Conservation (phyloP, 2,888 invertebrate genomes). For the Chymomyza caudatula region DNA sequence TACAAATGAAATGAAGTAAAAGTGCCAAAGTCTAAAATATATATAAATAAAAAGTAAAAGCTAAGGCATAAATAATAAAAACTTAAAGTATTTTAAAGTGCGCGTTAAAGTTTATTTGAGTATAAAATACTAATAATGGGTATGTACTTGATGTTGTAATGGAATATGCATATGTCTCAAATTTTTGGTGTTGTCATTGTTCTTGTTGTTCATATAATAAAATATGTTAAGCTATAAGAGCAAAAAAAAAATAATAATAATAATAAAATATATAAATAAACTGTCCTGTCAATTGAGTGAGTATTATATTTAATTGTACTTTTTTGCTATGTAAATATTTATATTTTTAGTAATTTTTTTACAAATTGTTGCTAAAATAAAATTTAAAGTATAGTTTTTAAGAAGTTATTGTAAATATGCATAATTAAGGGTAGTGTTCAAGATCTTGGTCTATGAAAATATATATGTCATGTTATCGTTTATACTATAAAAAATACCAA, state of each 20-base stretch:
- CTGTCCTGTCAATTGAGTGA: neutral
- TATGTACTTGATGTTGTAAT: slow-evolving; percentile 77
- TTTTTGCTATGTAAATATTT: no score
- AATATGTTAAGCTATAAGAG: neutral
- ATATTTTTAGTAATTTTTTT: no score
- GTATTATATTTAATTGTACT: neutral
- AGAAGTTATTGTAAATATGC: no score
- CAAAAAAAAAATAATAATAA: neutral
- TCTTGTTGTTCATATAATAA: slow-evolving; percentile 9
- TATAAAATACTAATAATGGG: slow-evolving; percentile 44
- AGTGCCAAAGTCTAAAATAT: neutral
- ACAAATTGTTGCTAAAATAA: no score
- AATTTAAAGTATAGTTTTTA: no score
- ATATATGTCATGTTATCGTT: no score
- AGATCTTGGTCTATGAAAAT: no score
- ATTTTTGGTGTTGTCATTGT: slow-evolving; percentile 51
- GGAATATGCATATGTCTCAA: slow-evolving; percentile 60
- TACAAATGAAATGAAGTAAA: neutral
- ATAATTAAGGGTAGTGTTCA: no score
- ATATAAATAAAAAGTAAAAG: neutral
- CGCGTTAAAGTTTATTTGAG: slow-evolving; percentile 13
- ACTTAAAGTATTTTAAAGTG: slow-evolving; percentile 27
- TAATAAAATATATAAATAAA: slow-evolving; percentile 2
- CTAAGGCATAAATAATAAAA: slow-evolving; percentile 15
- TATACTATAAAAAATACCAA: no score